Base-by-base conservation (phyloP, 2,888 invertebrate genomes). In the Macrosiphum euphorbiae region DNA sequence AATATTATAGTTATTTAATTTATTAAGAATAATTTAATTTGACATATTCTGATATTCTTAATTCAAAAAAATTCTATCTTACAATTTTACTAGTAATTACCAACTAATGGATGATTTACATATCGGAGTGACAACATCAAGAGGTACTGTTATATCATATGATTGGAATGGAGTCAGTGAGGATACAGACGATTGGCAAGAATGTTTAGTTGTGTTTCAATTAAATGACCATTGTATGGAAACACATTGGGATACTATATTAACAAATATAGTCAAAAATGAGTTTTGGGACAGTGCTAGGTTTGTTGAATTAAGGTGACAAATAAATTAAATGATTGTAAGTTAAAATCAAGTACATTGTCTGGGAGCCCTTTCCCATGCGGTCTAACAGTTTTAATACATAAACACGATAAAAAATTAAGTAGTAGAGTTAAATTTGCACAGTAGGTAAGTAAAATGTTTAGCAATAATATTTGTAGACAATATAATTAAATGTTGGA, bases 111-210 rank as follows among this genome's bases (percentile, higher is more conserved):
- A 97, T 96, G 98, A 98, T 96, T 97, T 99, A 95, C 99, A 99
- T 96, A 98, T 99, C 96, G 99, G 98, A 94, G 97, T 99, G 95
- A 98, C 98, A 93, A 97, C 98, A 95, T 98, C 98, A 20, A 96
- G 96, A 94, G 98, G 98, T 78, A 96, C 96, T 95, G 97, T 98
- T 91, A 97, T 98, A 94, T 98, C 99, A 96, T 99, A 98, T 96
- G 98, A 98, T 96, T 97, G 97, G 95, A 96, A 97, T 95, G 99
- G 99, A 67, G 96, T 98, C 93, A 96, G 96, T 88, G 95, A 95
- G 95, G 95, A 96, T 88, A 94, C 95, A 10, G 89, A 95, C 96
- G 96, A 95, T 95, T 96, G 96, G 97, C 96, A 95, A 91, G 96
- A 95, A 95, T 96, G 96, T 95, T 95, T 96, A 28, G 95, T 95